Percentiles rank a stretch among this genome's conserved stretches.
These are phyloP conservation scores for Aphaenogaster floridana DNA, from an alignment of 1,140 invertebrate species.

Conservation along the genomic window DNA sequence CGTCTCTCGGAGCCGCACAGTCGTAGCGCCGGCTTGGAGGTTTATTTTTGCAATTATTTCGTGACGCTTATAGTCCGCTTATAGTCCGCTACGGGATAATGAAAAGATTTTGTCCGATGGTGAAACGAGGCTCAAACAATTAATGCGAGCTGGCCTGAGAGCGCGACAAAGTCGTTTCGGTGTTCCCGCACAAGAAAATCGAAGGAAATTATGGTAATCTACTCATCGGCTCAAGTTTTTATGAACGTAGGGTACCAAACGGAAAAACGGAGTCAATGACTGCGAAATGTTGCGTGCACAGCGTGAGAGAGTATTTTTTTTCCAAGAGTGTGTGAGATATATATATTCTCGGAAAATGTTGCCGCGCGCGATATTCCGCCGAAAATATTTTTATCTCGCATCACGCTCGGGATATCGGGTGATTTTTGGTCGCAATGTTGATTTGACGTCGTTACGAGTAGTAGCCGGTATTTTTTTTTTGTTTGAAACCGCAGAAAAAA, in stretches of 20 bases:
- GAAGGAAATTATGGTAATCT: slow-evolving; percentile 38
- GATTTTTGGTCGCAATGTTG: neutral
- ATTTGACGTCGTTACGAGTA: neutral
- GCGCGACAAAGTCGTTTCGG: neutral
- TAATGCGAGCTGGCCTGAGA: neutral
- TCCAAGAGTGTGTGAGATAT: neutral
- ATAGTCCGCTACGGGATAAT: neutral
- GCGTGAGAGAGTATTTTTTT: neutral
- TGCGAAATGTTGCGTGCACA: slow-evolving; percentile 10
- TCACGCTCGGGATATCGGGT: neutral
- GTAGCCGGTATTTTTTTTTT: neutral
- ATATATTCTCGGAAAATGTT: neutral
- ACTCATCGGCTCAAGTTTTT: slow-evolving; percentile 10
- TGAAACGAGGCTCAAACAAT: slow-evolving; percentile 33
- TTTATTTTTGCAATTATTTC: slow-evolving; percentile 63
- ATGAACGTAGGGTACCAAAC: neutral
- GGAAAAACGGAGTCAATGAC: slow-evolving; percentile 38
- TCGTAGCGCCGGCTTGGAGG: neutral
- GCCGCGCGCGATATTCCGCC: neutral
- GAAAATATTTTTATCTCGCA: slow-evolving; percentile 27
- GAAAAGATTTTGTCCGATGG: slow-evolving; percentile 4
- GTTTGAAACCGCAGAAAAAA: neutral
- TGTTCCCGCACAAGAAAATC: neutral
- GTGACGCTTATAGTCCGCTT: neutral
- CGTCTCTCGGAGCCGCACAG: neutral